These are phyloP conservation scores for Nibea coibor DNA, from an alignment of 2,113 vertebrate species.

Conservation along the genomic window DNA sequence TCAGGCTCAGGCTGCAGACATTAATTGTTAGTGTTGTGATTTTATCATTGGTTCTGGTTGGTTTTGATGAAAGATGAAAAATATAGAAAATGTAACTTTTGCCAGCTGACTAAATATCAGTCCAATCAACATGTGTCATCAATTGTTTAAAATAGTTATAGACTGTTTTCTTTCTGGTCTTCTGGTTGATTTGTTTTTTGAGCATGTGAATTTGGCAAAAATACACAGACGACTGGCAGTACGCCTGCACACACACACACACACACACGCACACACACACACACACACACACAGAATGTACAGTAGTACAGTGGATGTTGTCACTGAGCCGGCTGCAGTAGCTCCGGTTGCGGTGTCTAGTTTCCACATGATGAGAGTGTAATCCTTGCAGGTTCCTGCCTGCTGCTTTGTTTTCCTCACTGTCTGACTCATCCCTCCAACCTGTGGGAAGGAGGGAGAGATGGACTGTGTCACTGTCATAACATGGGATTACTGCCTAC, in stretches of 20 bases:
- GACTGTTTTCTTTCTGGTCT: too few relatives aligned
- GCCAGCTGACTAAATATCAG: background rate
- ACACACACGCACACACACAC: conserved; percentile 14
- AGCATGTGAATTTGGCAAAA: background rate
- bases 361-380: conserved; percentile 72
- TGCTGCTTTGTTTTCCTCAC: conserved; percentile 71
- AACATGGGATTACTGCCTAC: conserved; percentile 72
- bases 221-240: background rate
- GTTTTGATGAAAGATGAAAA: background rate
- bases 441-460: conserved; percentile 75
- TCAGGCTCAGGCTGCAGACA: background rate
- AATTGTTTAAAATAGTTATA: background rate
- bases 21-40: too few relatives aligned
- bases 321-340: conserved; percentile 53
- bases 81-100: background rate
- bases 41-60: background rate
- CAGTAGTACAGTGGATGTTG: conserved; percentile 42
- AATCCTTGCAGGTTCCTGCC: conserved; percentile 76
- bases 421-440: conserved; percentile 77
- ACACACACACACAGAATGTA: conserved; percentile 19
- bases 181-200: background rate
- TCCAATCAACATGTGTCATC: background rate
- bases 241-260: conserved; percentile 7
- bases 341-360: conserved; percentile 58
- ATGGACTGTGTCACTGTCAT: conserved; percentile 71